phyloP scores from a whole-genome alignment of 37 sponge, comb jelly and placozoan species.

The Geodia barretti region DNA sequence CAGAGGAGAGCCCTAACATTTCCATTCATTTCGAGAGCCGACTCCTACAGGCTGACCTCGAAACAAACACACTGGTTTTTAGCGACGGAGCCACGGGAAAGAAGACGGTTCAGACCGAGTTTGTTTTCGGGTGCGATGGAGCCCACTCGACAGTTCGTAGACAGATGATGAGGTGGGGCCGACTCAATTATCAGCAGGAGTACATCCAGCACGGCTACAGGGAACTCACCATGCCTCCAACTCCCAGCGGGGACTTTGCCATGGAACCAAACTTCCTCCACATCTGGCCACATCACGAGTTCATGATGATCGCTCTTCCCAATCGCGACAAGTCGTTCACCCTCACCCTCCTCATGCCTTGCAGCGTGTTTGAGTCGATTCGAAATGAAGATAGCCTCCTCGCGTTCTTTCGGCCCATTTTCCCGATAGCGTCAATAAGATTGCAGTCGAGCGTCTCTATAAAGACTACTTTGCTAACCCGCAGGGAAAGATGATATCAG shows the following conservation, averaged over 20 bases:
- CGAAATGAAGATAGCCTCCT: constrained; percentile 66
- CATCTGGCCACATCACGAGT: constrained; percentile 84
- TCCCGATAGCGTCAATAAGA: constrained; percentile 66
- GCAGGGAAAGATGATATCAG: constrained; percentile 54
- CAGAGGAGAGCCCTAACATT: constrained; percentile 53
- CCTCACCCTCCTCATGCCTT: constrained; percentile 84
- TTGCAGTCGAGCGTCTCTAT: constrained; percentile 67
- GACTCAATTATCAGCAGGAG: constrained; percentile 73
- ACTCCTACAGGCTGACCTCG: constrained; percentile 51
- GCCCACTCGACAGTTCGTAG: constrained; percentile 77
- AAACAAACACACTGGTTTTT: constrained; percentile 37
- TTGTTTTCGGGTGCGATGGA: constrained; percentile 90
- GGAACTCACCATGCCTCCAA: constrained; percentile 81
- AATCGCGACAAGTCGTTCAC: constrained; percentile 81
- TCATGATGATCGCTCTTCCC: constrained; percentile 93
- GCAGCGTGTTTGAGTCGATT: constrained; percentile 52
- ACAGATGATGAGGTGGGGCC: constrained; percentile 66
- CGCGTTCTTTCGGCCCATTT: constrained; percentile 74
- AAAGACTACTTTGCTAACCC: constrained; percentile 72
- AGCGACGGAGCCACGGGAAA: constrained; percentile 1
- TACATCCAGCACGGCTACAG: constrained; percentile 90
- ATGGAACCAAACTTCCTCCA: constrained; percentile 82
- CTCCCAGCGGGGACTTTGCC: constrained; percentile 49
- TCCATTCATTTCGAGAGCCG: constrained; percentile 67
- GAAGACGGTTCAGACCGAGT: constrained; percentile 24